Evolutionary conservation across 2,797 vertebrate species (phyloP).

Genomic region (Myotis vivesi): DNA sequence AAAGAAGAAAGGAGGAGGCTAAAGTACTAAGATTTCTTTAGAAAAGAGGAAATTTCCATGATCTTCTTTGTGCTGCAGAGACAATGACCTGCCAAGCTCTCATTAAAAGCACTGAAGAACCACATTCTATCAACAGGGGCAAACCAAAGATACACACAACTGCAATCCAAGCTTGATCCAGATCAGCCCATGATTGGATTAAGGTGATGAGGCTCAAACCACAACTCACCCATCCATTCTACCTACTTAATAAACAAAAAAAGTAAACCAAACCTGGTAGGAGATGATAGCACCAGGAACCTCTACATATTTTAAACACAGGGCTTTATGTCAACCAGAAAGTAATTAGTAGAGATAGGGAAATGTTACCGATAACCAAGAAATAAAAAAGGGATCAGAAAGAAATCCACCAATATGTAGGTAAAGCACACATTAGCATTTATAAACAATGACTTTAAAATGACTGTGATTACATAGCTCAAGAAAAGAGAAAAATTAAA

Average conservation of each 20-base stretch:
- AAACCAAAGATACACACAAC: not conserved
- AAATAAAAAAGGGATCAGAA: not conserved
- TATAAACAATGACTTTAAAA: conserved; percentile 32
- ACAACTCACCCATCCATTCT: not conserved
- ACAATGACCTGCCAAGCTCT: not conserved
- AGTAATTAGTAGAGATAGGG: not conserved
- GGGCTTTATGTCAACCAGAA: not conserved
- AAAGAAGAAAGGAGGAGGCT: not conserved
- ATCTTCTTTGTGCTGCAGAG: not conserved
- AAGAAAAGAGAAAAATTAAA: conserved; percentile 42
- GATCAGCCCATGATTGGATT: not conserved
- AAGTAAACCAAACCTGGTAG: not conserved
- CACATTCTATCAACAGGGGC: not conserved
- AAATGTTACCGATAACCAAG: not conserved
- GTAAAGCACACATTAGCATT: not conserved
- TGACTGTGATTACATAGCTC: not conserved
- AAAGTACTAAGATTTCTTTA: conserved; percentile 4
- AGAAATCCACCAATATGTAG: not conserved
- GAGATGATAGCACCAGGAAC: not conserved
- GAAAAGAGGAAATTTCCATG: not conserved
- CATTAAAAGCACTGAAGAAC: not conserved
- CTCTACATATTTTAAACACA: conserved; percentile 11
- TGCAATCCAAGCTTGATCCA: not conserved
- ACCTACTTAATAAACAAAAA: not conserved
- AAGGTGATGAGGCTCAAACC: not conserved